These are phyloP conservation scores for Tetranychus cinnabarinus DNA, from an alignment of 1,140 invertebrate genomes.

Conservation along the genomic window DNA sequence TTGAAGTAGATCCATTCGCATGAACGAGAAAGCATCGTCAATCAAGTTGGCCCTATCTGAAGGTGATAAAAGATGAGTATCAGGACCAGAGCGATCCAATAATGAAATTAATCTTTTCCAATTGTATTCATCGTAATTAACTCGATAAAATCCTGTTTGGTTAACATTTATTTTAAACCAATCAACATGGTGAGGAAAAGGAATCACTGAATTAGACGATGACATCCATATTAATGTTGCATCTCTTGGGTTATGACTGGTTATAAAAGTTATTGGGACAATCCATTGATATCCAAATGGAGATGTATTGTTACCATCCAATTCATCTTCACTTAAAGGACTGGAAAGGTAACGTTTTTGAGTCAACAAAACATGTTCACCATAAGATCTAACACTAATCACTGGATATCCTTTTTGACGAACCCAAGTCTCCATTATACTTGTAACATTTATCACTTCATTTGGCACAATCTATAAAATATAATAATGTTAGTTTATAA, in stretches of 20 bases:
- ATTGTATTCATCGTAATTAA: conserved; percentile 50
- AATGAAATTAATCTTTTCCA: conserved; percentile 45
- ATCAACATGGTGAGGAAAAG: conserved; percentile 22
- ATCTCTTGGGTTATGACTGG: not conserved
- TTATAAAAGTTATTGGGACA: conserved; percentile 7
- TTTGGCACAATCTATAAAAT: conserved; percentile 3
- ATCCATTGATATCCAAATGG: conserved; percentile 6
- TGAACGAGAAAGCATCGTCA: conserved; percentile 48
- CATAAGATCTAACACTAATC: conserved; percentile 34
- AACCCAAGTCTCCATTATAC: conserved; percentile 80
- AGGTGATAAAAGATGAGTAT: conserved; percentile 27
- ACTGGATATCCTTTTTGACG: conserved; percentile 71
- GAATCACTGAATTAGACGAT: conserved; percentile 13
- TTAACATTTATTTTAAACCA: conserved; percentile 73
- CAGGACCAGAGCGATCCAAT: conserved; percentile 37
- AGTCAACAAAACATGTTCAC: conserved; percentile 30
- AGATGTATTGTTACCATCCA: not conserved
- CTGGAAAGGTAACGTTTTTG: conserved; percentile 28
- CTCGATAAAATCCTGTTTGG: conserved; percentile 60
- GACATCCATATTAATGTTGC: conserved; percentile 4
- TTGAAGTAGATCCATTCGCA: conserved; percentile 42
- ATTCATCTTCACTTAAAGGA: conserved; percentile 14
- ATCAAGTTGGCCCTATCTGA: conserved; percentile 46
- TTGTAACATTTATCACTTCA: conserved; percentile 23
- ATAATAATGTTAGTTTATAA: too few species aligned